These are phyloP conservation scores for Dallia pectoralis DNA, from an alignment of 2,797 vertebrate species.

Conservation along the genomic window DNA sequence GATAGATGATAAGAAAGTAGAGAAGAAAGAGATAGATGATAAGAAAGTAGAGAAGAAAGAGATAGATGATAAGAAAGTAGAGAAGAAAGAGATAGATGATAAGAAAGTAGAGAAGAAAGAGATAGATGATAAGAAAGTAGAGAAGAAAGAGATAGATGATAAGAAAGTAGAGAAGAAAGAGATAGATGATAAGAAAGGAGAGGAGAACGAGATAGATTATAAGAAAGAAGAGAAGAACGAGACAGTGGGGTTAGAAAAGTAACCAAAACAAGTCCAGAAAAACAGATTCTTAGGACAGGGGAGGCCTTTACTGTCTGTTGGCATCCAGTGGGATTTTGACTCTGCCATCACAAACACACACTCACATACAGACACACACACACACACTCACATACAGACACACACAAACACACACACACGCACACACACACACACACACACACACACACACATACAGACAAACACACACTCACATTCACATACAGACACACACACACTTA, in stretches of 20 bases:
- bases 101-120: not conserved
- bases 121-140: no score
- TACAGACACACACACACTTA: not conserved
- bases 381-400: no score
- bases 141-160: no score
- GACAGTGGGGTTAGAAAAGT: conserved; percentile 48
- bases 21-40: no score
- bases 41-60: not conserved
- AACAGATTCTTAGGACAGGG: conserved; percentile 38
- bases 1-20: no score
- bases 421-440: no score
- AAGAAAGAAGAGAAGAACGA: not conserved
- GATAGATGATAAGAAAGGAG: no score
- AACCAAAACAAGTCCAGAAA: conserved; percentile 65
- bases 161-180: not conserved
- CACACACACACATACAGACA: no score
- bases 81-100: not conserved
- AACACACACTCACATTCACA: not conserved
- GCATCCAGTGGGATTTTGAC: conserved; percentile 53
- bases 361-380: no score
- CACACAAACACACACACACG: no score
- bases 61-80: no score
- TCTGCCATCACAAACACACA: conserved; percentile 8
- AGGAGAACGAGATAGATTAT: not conserved
- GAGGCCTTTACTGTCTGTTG: conserved; percentile 59